Conservation (phyloP, 2,113 vertebrate species). For the Peromyscus polionotus region DNA sequence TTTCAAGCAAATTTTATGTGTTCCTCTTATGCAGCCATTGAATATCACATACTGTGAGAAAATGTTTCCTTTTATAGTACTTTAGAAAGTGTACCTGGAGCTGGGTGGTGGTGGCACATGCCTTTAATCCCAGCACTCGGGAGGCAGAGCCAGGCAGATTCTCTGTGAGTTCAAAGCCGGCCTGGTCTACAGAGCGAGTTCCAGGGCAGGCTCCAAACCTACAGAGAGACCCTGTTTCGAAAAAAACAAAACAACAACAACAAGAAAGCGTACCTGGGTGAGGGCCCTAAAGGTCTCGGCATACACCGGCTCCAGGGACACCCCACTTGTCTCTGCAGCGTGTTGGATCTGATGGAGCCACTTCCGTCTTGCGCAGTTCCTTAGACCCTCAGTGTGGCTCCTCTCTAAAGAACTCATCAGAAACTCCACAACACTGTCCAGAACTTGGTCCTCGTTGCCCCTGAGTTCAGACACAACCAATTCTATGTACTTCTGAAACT, state of each 20-base stretch:
- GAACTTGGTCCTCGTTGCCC: constrained; percentile 79
- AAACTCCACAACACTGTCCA: constrained; percentile 86
- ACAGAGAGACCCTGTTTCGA: too few species aligned
- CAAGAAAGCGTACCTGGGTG: constrained; percentile 81
- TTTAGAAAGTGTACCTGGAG: constrained; percentile 81
- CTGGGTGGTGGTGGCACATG: too few species aligned
- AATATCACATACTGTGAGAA: neutral
- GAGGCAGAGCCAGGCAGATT: too few species aligned
- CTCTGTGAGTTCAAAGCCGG: too few species aligned
- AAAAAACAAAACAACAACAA: too few species aligned
- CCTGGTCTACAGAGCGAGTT: too few species aligned
- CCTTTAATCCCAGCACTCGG: too few species aligned
- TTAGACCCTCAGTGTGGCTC: constrained; percentile 62
- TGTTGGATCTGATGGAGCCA: constrained; percentile 87
- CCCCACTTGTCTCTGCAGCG: constrained; percentile 80
- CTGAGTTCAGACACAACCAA: constrained; percentile 83
- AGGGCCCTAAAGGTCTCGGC: constrained; percentile 85
- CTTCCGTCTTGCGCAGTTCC: constrained; percentile 81
- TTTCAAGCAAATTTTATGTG: neutral
- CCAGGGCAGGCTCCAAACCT: too few species aligned
- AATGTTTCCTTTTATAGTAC: neutral
- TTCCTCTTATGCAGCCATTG: neutral
- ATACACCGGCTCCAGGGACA: constrained; percentile 85
- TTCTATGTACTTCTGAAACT: constrained; percentile 88
- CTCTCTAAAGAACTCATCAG: constrained; percentile 79